Evolutionary conservation across 2,888 invertebrate species (phyloP).

Genomic region (Diploptera punctata): DNA sequence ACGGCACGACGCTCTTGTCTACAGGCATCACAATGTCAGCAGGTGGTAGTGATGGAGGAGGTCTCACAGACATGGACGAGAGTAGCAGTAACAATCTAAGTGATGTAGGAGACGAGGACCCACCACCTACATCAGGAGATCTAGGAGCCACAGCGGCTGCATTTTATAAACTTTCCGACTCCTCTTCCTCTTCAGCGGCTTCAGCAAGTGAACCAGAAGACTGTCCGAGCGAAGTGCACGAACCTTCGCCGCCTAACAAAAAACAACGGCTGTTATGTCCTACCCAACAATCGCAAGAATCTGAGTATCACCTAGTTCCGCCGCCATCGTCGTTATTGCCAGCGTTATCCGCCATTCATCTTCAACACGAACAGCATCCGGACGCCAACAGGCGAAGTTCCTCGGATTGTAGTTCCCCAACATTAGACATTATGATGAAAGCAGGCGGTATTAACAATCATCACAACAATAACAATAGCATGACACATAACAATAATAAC

Average conservation of each 20-base stretch:
- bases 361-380: conserved; percentile 62
- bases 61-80: conserved; percentile 43
- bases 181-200: conserved; percentile 53
- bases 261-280: conserved; percentile 52
- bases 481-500: conserved; percentile 45
- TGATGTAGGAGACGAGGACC: conserved; percentile 39
- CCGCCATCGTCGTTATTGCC: conserved; percentile 44
- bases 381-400: conserved; percentile 57
- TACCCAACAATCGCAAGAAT: conserved; percentile 6
- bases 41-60: conserved; percentile 40
- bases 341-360: conserved; percentile 50
- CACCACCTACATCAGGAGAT: conserved; percentile 36
- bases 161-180: conserved; percentile 46
- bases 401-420: conserved; percentile 77
- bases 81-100: conserved; percentile 44
- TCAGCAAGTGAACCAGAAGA: conserved; percentile 56
- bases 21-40: background rate
- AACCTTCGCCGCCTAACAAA: conserved; percentile 55
- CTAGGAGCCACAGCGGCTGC: conserved; percentile 42
- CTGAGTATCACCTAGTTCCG: conserved; percentile 18
- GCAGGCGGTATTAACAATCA: background rate
- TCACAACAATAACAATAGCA: conserved; percentile 59
- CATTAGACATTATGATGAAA: conserved; percentile 62
- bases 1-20: conserved; percentile 55
- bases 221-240: conserved; percentile 47